Evolutionary conservation across 2,888 invertebrate genomes (phyloP), one percentile per base, ranked within the genome.

Genomic region (Trichopoda pennipes): DNA sequence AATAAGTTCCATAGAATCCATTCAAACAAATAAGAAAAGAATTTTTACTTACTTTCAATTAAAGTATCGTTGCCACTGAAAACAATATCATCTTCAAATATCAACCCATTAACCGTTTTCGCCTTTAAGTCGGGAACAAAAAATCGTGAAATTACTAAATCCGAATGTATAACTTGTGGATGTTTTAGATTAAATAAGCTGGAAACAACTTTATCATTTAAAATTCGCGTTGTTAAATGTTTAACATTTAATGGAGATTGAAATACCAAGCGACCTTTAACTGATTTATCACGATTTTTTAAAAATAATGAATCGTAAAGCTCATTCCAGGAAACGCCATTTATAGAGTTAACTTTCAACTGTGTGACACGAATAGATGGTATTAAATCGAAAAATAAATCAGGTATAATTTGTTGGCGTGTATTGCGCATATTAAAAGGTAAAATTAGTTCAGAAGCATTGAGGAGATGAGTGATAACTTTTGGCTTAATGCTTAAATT

Each of bases 1-100:
- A n/a, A n/a, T n/a, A n/a, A n/a, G n/a, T n/a, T n/a, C n/a, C n/a
- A n/a, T n/a, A n/a, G n/a, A n/a, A n/a, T n/a, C n/a, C n/a, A n/a
- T n/a, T n/a, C n/a, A n/a, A n/a, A 47, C n/a, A 47, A 47, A 44
- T 17, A 2, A 19, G 2, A 53, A 51, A 2, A 53, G 1, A 56
- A 32, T 1, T 28, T 2, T 1, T 55, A 85, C 86, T 86, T 79
- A 89, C 89, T 85, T 70, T 87, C 86, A 3, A 90, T 86, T 23
- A 86, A 60, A 16, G 85, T 86, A 10, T 88, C 81, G n/a, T 60
- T 49, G 2, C 87, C 88, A 28, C 87, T 87, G 21, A 87, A 87
- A 0, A 89, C 89, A n/a, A 90, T 84, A 35, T 90, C 90, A 3
- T 87, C 75, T 35, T 84, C 87, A 84, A 90, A 89, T 76, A 88